Evolutionary conservation across 1,140 invertebrate genomes (phyloP).

Genomic region (Caenorhabditis latens): DNA sequence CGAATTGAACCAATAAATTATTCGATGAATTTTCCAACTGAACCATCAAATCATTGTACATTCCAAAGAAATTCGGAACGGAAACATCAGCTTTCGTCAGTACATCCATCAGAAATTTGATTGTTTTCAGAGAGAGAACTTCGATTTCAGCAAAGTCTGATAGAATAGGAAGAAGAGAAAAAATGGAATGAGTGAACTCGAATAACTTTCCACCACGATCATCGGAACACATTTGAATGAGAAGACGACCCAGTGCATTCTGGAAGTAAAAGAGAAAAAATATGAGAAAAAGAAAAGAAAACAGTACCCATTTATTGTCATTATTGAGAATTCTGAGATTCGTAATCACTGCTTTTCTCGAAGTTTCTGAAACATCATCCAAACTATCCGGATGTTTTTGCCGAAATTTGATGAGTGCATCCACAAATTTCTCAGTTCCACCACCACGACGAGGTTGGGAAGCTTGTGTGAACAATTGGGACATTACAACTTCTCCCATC

Average conservation of each 20-base stretch:
- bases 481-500: conserved; percentile 14
- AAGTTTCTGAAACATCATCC: neutral
- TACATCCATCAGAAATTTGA: conserved; percentile 7
- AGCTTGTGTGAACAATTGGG: conserved; percentile 21
- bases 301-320: conserved; percentile 22
- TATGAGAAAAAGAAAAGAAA: neutral
- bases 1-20: neutral
- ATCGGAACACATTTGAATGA: conserved; percentile 31
- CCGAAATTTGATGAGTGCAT: conserved; percentile 3
- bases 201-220: conserved; percentile 22
- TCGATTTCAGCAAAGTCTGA: neutral
- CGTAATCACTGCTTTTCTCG: neutral
- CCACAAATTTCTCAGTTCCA: conserved; percentile 3
- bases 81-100: conserved; percentile 5
- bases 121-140: neutral
- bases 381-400: neutral
- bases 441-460: neutral
- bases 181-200: conserved; percentile 9
- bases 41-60: conserved; percentile 30
- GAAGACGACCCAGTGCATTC: neutral
- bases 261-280: neutral
- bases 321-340: neutral
- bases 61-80: conserved; percentile 26
- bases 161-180: neutral
- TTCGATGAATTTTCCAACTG: neutral